Evolutionary conservation across 2,888 invertebrate genomes (phyloP).

Genomic region (Melipona bicolor): DNA sequence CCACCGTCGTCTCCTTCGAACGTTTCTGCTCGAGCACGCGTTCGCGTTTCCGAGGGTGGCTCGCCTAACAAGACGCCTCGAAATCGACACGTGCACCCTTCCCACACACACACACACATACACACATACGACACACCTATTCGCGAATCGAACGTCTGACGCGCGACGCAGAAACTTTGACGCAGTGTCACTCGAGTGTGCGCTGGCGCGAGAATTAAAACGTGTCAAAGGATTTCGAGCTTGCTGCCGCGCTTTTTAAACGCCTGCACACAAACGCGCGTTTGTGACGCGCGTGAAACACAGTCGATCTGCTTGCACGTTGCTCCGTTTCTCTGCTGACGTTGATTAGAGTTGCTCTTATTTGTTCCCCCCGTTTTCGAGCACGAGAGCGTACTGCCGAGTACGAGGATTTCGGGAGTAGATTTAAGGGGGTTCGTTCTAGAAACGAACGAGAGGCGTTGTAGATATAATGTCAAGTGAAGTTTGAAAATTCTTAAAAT

Average conservation of each 20-base stretch:
- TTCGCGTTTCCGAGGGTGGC: not conserved
- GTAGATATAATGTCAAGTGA: too few species aligned
- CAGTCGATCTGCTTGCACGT: not conserved
- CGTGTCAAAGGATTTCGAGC: slow-evolving; percentile 23
- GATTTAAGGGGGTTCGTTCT: not conserved
- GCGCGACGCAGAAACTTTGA: slow-evolving; percentile 13
- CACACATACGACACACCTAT: not conserved
- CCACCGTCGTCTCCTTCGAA: not conserved
- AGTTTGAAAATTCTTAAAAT: too few species aligned
- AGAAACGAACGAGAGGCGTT: not conserved
- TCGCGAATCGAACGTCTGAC: slow-evolving; percentile 2
- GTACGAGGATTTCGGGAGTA: not conserved
- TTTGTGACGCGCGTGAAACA: slow-evolving; percentile 5
- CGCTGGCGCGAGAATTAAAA: slow-evolving; percentile 16
- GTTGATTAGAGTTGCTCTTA: slow-evolving; percentile 7
- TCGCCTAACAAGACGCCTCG: slow-evolving; percentile 15
- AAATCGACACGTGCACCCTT: slow-evolving; percentile 19
- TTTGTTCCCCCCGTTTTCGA: not conserved
- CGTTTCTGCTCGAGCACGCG: slow-evolving; percentile 8
- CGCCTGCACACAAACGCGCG: not conserved
- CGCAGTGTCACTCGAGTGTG: slow-evolving; percentile 7
- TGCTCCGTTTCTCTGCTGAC: not conserved
- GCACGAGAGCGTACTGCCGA: not conserved
- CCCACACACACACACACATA: not conserved
- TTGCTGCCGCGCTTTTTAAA: not conserved